These are phyloP conservation scores for Bombus consobrinus DNA, from an alignment of 1,140 invertebrate species.

Conservation along the genomic window DNA sequence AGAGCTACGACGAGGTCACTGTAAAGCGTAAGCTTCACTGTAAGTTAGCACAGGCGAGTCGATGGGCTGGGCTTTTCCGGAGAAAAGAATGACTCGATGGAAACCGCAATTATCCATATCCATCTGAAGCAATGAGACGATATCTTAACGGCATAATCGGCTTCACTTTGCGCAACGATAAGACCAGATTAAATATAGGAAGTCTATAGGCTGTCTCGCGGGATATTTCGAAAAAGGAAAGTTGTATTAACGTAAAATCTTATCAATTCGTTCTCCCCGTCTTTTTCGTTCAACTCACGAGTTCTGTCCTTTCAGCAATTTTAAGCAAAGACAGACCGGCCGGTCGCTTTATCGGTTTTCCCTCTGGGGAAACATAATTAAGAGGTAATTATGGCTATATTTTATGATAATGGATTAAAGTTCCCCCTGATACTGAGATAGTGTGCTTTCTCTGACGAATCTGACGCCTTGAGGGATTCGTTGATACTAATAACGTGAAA, in stretches of 20 bases:
- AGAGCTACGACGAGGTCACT: slow-evolving; percentile 9
- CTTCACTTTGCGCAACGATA: slow-evolving; percentile 48
- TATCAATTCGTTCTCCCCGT: slow-evolving; percentile 47
- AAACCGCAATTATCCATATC: slow-evolving; percentile 69
- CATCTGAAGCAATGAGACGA: slow-evolving; percentile 57
- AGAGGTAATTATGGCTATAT: slow-evolving; percentile 52
- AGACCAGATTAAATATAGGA: slow-evolving; percentile 61
- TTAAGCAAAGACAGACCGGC: background rate
- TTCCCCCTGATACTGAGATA: background rate
- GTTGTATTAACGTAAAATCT: slow-evolving; percentile 60
- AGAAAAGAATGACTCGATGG: slow-evolving; percentile 61
- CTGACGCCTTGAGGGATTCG: background rate
- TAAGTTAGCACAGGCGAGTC: slow-evolving; percentile 12
- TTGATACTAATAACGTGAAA: background rate
- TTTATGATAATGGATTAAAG: background rate
- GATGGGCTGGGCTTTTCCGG: slow-evolving; percentile 3
- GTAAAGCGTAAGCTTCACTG: slow-evolving; percentile 27
- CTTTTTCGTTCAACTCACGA: no score
- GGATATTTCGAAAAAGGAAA: slow-evolving; percentile 53
- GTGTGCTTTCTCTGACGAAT: background rate
- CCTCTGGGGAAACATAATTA: slow-evolving; percentile 33
- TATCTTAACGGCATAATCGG: slow-evolving; percentile 39
- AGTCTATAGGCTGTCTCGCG: slow-evolving; percentile 49
- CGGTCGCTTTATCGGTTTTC: slow-evolving; percentile 17
- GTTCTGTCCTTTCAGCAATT: background rate